phyloP scores from a whole-genome alignment of 2,888 invertebrate species.

The Phrixothrix hirtus region DNA sequence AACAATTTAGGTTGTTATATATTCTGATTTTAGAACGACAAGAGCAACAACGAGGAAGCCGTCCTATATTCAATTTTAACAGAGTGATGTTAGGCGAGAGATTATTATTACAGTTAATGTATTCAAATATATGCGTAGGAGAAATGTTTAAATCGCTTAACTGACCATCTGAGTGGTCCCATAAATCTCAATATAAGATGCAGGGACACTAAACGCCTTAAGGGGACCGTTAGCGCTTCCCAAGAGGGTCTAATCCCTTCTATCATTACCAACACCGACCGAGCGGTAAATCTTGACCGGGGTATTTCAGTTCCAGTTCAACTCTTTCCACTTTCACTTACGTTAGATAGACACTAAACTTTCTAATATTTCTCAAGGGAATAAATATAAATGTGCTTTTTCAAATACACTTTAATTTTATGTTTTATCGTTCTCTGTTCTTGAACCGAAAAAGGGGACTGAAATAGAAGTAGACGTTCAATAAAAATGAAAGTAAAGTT shows the following conservation, averaged over 20 bases:
- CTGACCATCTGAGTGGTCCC: conserved; percentile 39
- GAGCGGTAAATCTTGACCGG: conserved; percentile 36
- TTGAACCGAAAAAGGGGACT: too few species aligned
- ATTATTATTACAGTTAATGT: conserved; percentile 7
- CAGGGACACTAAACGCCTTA: conserved; percentile 39
- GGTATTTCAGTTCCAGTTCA: conserved; percentile 19
- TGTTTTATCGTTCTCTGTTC: too few species aligned
- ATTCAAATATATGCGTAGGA: conserved; percentile 20
- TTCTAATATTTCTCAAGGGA: too few species aligned
- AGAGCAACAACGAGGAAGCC: not conserved
- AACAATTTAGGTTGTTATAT: not conserved
- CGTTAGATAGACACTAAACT: too few species aligned
- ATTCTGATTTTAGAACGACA: not conserved
- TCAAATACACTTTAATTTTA: not conserved
- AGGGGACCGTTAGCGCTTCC: conserved; percentile 32
- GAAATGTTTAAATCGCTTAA: conserved; percentile 41
- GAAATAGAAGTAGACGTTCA: too few species aligned
- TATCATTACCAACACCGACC: conserved; percentile 36
- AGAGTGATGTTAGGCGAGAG: not conserved
- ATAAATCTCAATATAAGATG: conserved; percentile 52
- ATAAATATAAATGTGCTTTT: too few species aligned
- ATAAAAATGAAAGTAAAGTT: too few species aligned
- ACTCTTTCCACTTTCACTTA: conserved; percentile 10
- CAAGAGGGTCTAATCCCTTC: conserved; percentile 37
- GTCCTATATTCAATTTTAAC: not conserved